phyloP scores from a whole-genome alignment of 2,888 invertebrate species.

The Meiosimyza decipiens region DNA sequence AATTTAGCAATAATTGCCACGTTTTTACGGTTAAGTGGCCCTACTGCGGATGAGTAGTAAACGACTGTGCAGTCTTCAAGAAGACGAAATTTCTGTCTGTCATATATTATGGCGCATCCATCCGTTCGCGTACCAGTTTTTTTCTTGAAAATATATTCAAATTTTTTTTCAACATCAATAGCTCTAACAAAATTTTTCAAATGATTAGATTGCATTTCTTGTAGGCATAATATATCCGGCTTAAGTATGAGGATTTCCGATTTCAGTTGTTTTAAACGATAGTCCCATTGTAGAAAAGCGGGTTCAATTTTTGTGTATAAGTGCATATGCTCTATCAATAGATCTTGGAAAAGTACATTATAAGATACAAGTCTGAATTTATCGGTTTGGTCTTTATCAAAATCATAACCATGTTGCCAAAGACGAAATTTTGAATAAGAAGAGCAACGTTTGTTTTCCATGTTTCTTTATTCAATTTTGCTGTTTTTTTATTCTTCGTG shows the following conservation, averaged over 20 bases:
- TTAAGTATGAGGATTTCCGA: constrained; percentile 68
- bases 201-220: constrained; percentile 90
- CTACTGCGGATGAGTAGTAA: constrained; percentile 64
- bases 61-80: constrained; percentile 78
- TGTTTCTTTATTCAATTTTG: constrained; percentile 19
- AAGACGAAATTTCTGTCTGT: constrained; percentile 74
- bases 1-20: constrained; percentile 86
- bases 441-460: constrained; percentile 18
- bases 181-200: constrained; percentile 64
- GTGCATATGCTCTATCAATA: constrained; percentile 78
- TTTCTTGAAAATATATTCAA: constrained; percentile 82
- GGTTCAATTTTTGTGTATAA: constrained; percentile 75
- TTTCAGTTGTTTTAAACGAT: constrained; percentile 70
- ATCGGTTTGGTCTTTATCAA: neutral
- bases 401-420: constrained; percentile 4
- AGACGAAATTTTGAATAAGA: constrained; percentile 18
- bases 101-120: constrained; percentile 92
- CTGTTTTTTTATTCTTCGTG: constrained; percentile 1
- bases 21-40: constrained; percentile 85
- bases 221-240: constrained; percentile 72
- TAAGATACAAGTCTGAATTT: constrained; percentile 81
- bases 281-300: constrained; percentile 75
- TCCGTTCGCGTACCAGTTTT: constrained; percentile 84
- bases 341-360: constrained; percentile 88
- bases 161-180: constrained; percentile 69